Conservation (phyloP, 2,113 vertebrate species). For the Dasyornis broadbenti region DNA sequence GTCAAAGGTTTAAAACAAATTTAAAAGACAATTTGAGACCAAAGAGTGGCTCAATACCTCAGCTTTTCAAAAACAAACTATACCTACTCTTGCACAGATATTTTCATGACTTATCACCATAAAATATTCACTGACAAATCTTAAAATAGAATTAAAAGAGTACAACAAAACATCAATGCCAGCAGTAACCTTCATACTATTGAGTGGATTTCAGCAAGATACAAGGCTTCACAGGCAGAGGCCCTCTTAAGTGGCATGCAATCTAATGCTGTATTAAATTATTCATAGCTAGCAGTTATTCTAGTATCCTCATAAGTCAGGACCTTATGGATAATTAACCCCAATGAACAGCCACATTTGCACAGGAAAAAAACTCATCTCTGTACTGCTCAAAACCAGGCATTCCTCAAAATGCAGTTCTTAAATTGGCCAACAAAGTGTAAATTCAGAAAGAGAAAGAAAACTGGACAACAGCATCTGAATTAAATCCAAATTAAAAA, state of each 20-base stretch:
- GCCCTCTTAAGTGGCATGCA: neutral
- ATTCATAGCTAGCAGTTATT: slow-evolving; percentile 58
- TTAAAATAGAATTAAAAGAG: neutral
- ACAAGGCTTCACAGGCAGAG: neutral
- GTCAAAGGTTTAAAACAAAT: neutral
- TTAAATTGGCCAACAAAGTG: neutral
- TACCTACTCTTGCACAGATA: neutral
- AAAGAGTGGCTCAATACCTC: neutral
- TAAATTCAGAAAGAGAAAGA: neutral
- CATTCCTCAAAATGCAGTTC: neutral
- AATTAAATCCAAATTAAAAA: neutral
- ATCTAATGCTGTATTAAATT: slow-evolving; percentile 49
- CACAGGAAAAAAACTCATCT: neutral
- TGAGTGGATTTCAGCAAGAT: neutral
- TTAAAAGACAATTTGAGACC: neutral
- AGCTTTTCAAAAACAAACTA: neutral
- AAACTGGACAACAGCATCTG: neutral
- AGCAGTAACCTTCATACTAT: neutral
- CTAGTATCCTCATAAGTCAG: slow-evolving; percentile 1
- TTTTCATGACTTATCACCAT: neutral
- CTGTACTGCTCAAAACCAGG: neutral
- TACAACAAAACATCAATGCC: neutral
- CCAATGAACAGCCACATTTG: neutral
- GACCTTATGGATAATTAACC: slow-evolving; percentile 24
- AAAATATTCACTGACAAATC: neutral